Evolutionary conservation across 2,113 vertebrate genomes (phyloP).

Genomic region (Thamnophis sirtalis): DNA sequence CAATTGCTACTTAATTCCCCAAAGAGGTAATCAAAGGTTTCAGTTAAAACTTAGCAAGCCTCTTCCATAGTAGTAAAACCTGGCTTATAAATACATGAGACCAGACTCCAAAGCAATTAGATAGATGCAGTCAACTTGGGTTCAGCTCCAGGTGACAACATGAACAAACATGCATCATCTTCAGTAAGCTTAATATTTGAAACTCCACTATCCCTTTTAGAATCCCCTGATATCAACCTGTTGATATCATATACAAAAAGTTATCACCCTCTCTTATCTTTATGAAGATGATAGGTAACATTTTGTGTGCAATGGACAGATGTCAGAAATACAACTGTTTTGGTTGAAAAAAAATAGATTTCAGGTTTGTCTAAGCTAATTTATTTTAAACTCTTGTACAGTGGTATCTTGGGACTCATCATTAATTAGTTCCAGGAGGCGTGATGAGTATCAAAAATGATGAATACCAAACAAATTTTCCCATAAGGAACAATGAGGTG

Average conservation of each 20-base stretch:
- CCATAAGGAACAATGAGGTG: neutral
- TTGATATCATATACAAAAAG: neutral
- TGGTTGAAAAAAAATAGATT: neutral
- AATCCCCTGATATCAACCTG: neutral
- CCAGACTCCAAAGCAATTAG: neutral
- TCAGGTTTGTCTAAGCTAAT: neutral
- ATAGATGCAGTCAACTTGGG: neutral
- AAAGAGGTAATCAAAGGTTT: neutral
- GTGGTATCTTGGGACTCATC: neutral
- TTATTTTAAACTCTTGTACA: neutral
- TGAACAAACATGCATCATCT: neutral
- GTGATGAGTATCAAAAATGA: neutral
- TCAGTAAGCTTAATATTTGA: neutral
- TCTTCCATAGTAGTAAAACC: neutral
- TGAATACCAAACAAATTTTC: neutral
- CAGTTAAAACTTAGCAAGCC: neutral
- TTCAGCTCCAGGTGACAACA: neutral
- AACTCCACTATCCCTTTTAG: neutral
- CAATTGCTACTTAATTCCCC: neutral
- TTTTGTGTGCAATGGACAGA: neutral
- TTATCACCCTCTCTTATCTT: neutral
- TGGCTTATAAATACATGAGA: neutral
- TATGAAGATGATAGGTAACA: neutral
- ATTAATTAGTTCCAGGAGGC: neutral
- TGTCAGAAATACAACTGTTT: neutral